Conservation (phyloP, 2,888 invertebrate genomes). For the Holacanthella duospinosa region DNA sequence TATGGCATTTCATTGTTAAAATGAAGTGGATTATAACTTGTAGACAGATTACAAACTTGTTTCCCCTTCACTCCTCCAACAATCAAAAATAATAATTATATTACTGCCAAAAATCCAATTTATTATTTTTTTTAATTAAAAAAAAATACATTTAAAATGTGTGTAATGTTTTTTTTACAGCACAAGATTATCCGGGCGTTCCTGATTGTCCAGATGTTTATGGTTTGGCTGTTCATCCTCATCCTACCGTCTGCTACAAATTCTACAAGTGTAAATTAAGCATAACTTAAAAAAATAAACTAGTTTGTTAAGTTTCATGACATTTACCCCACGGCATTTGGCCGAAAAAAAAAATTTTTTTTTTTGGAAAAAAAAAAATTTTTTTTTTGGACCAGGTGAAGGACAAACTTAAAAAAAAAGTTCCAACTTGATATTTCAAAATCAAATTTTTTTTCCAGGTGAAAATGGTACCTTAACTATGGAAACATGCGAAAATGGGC, state of each 20-base stretch:
- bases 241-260: constrained; percentile 75
- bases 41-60: no score
- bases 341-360: no score
- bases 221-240: constrained; percentile 71
- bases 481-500: constrained; percentile 83
- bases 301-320: no score
- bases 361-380: not conserved
- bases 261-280: constrained; percentile 64
- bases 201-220: constrained; percentile 61
- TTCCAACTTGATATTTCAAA: not conserved
- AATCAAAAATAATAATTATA: no score
- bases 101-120: no score
- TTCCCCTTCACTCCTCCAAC: no score
- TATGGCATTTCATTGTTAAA: no score
- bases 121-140: no score
- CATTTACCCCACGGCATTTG: no score
- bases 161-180: constrained; percentile 52
- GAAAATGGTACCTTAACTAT: constrained; percentile 56
- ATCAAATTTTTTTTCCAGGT: constrained; percentile 3
- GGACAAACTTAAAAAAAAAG: not conserved
- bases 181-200: constrained; percentile 46
- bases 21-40: no score
- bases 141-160: no score
- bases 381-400: no score
- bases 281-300: not conserved